Evolutionary conservation across 1,140 invertebrate species (phyloP).

Genomic region (Teleopsis dalmanni): DNA sequence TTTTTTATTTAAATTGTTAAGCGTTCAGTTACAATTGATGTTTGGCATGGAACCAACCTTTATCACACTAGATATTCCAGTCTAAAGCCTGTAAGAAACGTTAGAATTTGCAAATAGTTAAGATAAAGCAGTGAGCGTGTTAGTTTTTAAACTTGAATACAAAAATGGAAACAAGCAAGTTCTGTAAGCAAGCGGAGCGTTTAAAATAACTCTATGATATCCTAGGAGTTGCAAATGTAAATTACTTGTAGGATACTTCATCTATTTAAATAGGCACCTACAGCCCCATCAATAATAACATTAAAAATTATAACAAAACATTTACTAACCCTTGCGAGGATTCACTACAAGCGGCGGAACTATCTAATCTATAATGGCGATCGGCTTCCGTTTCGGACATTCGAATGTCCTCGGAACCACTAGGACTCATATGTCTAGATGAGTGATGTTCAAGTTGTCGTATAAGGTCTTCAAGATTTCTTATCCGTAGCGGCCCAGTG

Average conservation of each 20-base stretch:
- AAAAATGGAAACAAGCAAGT: too few relatives aligned
- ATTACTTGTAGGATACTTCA: too few relatives aligned
- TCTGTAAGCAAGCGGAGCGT: too few relatives aligned
- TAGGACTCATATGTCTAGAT: constrained; percentile 78
- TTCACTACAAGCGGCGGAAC: constrained; percentile 66
- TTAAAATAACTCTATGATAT: too few relatives aligned
- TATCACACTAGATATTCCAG: constrained; percentile 43
- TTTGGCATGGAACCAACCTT: constrained; percentile 37
- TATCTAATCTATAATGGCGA: constrained; percentile 77
- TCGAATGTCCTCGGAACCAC: constrained; percentile 82
- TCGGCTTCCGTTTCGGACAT: constrained; percentile 88
- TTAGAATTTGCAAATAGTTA: constrained; percentile 18
- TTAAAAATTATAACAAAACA: too few relatives aligned
- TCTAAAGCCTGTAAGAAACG: constrained; percentile 38
- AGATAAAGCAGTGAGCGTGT: too few relatives aligned
- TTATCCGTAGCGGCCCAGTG: constrained; percentile 70
- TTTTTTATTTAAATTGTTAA: too few relatives aligned
- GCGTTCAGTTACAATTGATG: too few relatives aligned
- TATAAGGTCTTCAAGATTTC: constrained; percentile 85
- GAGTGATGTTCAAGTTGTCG: constrained; percentile 83
- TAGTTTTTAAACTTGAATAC: too few relatives aligned
- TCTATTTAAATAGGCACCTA: constrained; percentile 12
- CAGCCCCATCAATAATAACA: constrained; percentile 2
- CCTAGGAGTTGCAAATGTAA: background rate
- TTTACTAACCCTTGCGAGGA: constrained; percentile 60